Evolutionary conservation across 2,797 vertebrate genomes (phyloP), one percentile per base, ranked within the genome.

Genomic region (Sebastes taczanowskii): DNA sequence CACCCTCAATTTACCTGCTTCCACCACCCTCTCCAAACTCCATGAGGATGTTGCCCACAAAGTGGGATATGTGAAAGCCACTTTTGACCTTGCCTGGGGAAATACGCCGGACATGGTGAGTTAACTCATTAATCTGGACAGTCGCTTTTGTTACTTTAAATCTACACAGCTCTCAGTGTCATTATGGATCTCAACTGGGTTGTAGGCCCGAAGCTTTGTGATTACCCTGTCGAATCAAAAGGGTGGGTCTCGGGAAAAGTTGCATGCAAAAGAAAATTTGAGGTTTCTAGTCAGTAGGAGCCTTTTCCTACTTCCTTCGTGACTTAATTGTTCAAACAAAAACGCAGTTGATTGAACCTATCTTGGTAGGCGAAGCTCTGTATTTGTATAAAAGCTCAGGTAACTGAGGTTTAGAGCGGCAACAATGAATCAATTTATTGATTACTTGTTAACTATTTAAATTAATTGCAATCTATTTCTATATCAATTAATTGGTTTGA

Each of bases 1-100:
- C 81, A 98, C 98, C 13, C 92, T 99, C 84, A 99, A 99, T 94
- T 93, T 99, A 76, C 99, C 99, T 10, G 98, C 97, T 38, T 99
- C 99, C 88, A 99, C 98, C 22, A 92, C 97, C 1, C 93, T 99
- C 73, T 96, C 89, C 86, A 98, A 95, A 87, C 96, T 99, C 32
- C 97, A 96, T 53, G 94, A 97, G 81, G 98, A 99, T 80, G 97
- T 99, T 65, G 96, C 98, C 83, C 95, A 94, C 77, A 99, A 99
- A 96, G 97, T 97, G 63, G 96, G 97, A 95, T 99, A 99, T 58
- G 94, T 97, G 73, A 96, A 94, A 77, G 97, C 96, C 89, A 97
- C 97, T 32, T 99, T 99, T 88, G 96, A 97, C 84, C 95, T 99
- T 81, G 88, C 95, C 55, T 98, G 97, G 98, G 96, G 96, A 89